These are phyloP conservation scores for Leucoma salicis DNA, from an alignment of 2,888 invertebrate species.

Conservation along the genomic window DNA sequence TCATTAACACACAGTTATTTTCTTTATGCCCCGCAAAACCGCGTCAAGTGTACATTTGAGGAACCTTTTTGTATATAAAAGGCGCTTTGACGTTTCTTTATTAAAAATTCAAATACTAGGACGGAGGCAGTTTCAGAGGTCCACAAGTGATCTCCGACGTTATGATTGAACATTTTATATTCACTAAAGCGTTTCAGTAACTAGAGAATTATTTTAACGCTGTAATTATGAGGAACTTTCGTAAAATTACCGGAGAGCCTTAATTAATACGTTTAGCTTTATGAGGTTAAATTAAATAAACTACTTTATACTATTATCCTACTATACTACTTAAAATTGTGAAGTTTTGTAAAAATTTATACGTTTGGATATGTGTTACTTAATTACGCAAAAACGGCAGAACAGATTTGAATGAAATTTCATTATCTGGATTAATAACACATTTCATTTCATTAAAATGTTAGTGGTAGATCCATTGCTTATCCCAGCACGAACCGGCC, in stretches of 20 bases:
- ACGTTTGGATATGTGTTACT: too few relatives aligned
- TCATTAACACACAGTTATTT: slow-evolving; percentile 41
- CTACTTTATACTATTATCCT: too few relatives aligned
- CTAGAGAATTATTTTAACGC: slow-evolving; percentile 43
- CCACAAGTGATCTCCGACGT: slow-evolving; percentile 53
- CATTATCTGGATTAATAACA: too few relatives aligned
- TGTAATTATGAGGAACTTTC: slow-evolving; percentile 16
- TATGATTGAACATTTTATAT: slow-evolving; percentile 66
- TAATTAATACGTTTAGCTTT: slow-evolving; percentile 14
- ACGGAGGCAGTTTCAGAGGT: slow-evolving; percentile 34
- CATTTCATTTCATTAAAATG: too few relatives aligned
- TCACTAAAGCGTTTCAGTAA: slow-evolving; percentile 58
- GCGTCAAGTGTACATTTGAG: slow-evolving; percentile 44
- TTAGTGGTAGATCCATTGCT: too few relatives aligned
- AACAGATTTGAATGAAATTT: too few relatives aligned
- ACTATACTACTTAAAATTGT: too few relatives aligned
- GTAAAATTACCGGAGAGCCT: slow-evolving; percentile 13
- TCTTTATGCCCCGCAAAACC: slow-evolving; percentile 28
- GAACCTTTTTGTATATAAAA: slow-evolving; percentile 40
- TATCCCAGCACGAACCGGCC: too few relatives aligned
- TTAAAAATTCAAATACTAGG: slow-evolving; percentile 56
- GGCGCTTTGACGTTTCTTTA: slow-evolving; percentile 42
- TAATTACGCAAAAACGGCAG: too few relatives aligned
- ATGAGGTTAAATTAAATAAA: slow-evolving; percentile 10
- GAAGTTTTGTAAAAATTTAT: too few relatives aligned